phyloP scores from a whole-genome alignment of 64 coral and sea anemone genomes.

The Dendrophyllia cribrosa region DNA sequence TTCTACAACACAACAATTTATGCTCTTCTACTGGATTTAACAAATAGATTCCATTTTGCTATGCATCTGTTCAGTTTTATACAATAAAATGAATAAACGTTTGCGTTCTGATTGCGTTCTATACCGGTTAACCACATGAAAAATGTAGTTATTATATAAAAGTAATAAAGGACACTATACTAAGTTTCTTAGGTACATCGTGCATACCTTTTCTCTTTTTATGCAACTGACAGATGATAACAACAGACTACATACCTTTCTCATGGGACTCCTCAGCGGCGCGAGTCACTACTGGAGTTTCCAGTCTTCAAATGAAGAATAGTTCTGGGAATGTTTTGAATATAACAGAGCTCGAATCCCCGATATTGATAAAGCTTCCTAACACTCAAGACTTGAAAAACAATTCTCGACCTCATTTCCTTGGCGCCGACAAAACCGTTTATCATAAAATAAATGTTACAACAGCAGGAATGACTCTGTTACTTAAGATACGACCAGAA shows the following conservation, averaged over 20 bases:
- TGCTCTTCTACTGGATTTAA: no score
- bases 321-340: not conserved
- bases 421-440: constrained; percentile 10
- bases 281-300: not conserved
- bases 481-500: constrained; percentile 39
- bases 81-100: no score
- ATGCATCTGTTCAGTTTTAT: no score
- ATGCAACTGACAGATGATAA: not conserved
- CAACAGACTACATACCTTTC: not conserved
- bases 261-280: not conserved
- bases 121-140: no score
- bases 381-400: not conserved
- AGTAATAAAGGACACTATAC: no score
- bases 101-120: no score
- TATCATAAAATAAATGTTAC: constrained; percentile 10
- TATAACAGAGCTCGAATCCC: not conserved
- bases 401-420: not conserved
- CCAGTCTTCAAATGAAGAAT: constrained; percentile 27
- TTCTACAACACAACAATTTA: no score
- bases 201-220: not conserved
- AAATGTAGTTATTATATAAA: no score
- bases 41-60: no score
- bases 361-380: not conserved
- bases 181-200: no score
- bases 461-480: not conserved